phyloP scores from a whole-genome alignment of 2,113 vertebrate genomes.

The Circaetus gallicus region DNA sequence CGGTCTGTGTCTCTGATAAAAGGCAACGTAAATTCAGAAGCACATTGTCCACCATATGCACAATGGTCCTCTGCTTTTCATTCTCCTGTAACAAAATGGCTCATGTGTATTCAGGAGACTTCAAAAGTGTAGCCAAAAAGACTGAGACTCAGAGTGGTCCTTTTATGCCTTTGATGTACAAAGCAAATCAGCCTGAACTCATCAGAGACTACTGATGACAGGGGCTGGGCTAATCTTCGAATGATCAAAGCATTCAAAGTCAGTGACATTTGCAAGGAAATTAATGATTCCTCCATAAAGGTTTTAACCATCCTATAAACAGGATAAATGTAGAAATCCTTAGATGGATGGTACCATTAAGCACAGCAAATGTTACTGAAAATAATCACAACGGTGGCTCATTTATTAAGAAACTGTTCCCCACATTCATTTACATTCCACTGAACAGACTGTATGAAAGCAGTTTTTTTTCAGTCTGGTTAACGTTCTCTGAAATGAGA shows the following conservation, averaged over 20 bases:
- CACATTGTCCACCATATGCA: slow-evolving; percentile 24
- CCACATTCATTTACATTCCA: slow-evolving; percentile 38
- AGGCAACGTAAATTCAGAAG: neutral
- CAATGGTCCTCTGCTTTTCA: slow-evolving; percentile 1
- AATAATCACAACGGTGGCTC: slow-evolving; percentile 40
- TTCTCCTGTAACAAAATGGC: slow-evolving; percentile 30
- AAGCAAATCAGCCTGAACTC: slow-evolving; percentile 77
- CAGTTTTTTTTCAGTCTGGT: neutral
- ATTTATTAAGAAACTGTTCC: slow-evolving; percentile 58
- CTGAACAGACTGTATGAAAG: slow-evolving; percentile 39
- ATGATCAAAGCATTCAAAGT: slow-evolving; percentile 76
- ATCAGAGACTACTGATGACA: slow-evolving; percentile 75
- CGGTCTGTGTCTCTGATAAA: slow-evolving; percentile 17
- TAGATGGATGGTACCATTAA: slow-evolving; percentile 68
- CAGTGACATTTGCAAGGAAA: slow-evolving; percentile 76
- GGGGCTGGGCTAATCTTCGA: slow-evolving; percentile 72
- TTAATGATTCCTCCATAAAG: slow-evolving; percentile 72
- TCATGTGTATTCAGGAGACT: slow-evolving; percentile 72
- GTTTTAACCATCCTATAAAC: slow-evolving; percentile 69
- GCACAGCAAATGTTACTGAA: slow-evolving; percentile 55
- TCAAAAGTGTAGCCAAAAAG: slow-evolving; percentile 68
- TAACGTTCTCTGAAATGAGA: slow-evolving; percentile 60
- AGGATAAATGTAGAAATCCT: slow-evolving; percentile 65
- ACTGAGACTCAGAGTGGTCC: slow-evolving; percentile 54
- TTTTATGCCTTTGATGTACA: slow-evolving; percentile 79